Evolutionary conservation across 2,113 vertebrate genomes (phyloP).

Genomic region (Lycocorax pyrrhopterus): DNA sequence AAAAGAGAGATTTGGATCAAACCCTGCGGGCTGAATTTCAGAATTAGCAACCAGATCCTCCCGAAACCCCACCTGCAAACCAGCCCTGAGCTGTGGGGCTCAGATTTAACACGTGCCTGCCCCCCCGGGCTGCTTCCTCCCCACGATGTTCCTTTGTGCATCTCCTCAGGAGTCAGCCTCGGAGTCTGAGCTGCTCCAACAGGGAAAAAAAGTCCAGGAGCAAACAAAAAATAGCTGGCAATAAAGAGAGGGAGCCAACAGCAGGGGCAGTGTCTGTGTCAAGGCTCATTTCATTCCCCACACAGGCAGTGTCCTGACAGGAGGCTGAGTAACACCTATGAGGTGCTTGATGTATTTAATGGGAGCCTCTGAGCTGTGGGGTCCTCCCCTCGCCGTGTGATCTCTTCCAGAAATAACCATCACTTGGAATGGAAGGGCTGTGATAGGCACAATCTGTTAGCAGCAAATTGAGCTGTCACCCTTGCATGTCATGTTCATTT

Average conservation of each 20-base stretch:
- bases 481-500: constrained; percentile 84
- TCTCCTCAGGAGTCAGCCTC: not conserved
- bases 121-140: not conserved
- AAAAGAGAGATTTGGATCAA: not conserved
- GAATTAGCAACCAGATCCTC: not conserved
- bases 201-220: not conserved
- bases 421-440: constrained; percentile 69
- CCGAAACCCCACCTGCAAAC: constrained; percentile 21
- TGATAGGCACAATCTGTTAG: constrained; percentile 92
- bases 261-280: not conserved
- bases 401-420: constrained; percentile 84
- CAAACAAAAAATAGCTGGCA: not conserved
- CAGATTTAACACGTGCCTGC: rapidly evolving
- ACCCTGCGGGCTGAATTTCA: not conserved
- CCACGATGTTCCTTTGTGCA: not conserved
- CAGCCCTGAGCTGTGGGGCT: not conserved
- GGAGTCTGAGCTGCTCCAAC: not conserved
- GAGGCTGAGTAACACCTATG: constrained; percentile 49
- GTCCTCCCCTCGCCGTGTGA: constrained; percentile 71
- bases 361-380: constrained; percentile 62
- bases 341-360: constrained; percentile 76
- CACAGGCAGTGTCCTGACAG: constrained; percentile 71
- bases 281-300: constrained; percentile 44
- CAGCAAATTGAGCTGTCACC: constrained; percentile 98
- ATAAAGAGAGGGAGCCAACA: not conserved